Base-by-base conservation (phyloP, 2,113 vertebrate genomes). In the Xenopus laevis region DNA sequence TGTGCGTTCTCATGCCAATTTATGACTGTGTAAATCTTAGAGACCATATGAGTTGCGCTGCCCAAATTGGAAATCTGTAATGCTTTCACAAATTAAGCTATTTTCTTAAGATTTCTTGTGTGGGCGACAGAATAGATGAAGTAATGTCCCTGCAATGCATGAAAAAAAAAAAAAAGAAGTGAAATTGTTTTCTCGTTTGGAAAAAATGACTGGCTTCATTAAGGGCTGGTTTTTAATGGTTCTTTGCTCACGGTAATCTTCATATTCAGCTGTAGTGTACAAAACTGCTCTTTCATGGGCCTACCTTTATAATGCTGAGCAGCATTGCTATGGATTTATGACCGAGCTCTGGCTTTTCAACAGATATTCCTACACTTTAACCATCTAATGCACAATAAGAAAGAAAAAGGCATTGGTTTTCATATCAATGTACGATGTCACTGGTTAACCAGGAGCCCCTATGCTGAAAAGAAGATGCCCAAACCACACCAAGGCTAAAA, bases 291-390 rank as follows among this genome's bases (percentile, higher is more conserved):
- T 68, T 77, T 47, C 33, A 4, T 40, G 2, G 33, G 33, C 3
- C 33, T 40, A 40, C 33, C 33, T 9, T 40, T 40, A 40, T 40
- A 40, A 27, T 47, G 71, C 10, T 20, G 70, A 74, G 52, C 20
- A 79, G 30, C 72, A 71, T 20, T 46, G 78, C 12, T 45, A 75
- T 0, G 0, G 77, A 81, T 73, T 84, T 73, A 79, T 53, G 18
- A 72, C 11, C 7, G 65, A 17, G 5, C 44, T 84, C 71, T 78
- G 40, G 72, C 55, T 57, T 79, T 71, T 60, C 46, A 79, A 75
- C 66, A 69, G 65, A 72, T 78, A 69, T 4, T 78, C 15, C 13
- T 57, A 9, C 46, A 65, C 13, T 79, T 58, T 68, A 78, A 40
- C 33, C 6, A 40, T 40, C 33, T 40, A 40, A 9, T 40, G 33